Evolutionary conservation across 2,113 vertebrate genomes (phyloP).

Genomic region (Paratilapia polleni): DNA sequence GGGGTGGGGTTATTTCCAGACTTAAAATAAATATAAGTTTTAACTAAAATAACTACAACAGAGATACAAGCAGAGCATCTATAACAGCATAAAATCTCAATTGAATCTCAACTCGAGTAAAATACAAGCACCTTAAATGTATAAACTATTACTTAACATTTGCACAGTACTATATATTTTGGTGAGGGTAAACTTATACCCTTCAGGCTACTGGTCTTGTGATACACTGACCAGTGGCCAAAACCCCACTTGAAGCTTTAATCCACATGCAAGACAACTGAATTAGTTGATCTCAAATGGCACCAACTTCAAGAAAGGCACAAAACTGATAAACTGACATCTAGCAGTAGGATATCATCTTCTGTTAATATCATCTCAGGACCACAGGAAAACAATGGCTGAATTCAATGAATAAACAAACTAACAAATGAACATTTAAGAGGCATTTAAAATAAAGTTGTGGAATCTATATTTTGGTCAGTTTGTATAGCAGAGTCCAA

Average conservation of each 20-base stretch:
- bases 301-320: background rate
- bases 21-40: no score
- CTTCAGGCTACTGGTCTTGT: background rate
- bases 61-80: no score
- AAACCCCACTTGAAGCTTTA: background rate
- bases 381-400: background rate
- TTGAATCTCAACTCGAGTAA: no score
- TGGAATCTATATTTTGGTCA: background rate
- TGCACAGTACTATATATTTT: background rate
- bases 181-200: background rate
- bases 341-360: no score
- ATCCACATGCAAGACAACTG: background rate
- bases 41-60: no score
- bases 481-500: background rate
- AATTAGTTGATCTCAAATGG: background rate
- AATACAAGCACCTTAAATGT: no score
- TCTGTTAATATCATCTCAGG: background rate
- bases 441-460: background rate
- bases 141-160: background rate
- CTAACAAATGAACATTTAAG: background rate
- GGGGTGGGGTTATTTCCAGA: background rate
- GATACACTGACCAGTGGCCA: background rate
- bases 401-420: background rate
- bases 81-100: no score
- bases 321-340: no score